Base-by-base conservation (phyloP, 2,113 vertebrate species). In the Tiliqua scincoides region DNA sequence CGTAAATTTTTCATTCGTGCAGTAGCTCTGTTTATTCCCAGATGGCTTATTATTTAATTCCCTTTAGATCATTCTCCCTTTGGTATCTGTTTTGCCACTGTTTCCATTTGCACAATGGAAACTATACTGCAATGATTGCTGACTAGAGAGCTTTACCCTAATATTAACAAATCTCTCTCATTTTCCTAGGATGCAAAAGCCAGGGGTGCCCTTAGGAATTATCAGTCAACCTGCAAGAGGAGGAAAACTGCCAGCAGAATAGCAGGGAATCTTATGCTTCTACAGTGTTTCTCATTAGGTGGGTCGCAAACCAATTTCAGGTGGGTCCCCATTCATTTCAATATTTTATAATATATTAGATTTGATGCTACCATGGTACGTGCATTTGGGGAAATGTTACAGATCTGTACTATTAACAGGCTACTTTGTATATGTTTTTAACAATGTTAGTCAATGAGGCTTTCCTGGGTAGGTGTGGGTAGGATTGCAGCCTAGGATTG, bases 141-240 rank as follows among this genome's bases (percentile, higher is more conserved):
- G 30, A 76, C 27, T 68, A 40, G 43, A 52, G 27, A 48, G 6
- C 30, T 73, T 70, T 83, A 48, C 89, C 84, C 81, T 54, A n/a
- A 32, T 2, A 20, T 85, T 77, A 87, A 75, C 75, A 30, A 86
- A 71, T 70, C 0, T 0, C n/a, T 91, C 87, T 87, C 0, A 1
- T 91, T 91, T 90, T 88, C 90, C 0, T 3, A 52, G 30, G 87
- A 86, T 93, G 59, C 83, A 89, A 40, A 65, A 85, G 78, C 79
- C 43, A 76, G 63, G 40, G 52, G 17, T 23, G 37, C 4, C 80
- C 67, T 70, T 70, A 37, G 67, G 48, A 82, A 57, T 6, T 52
- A 43, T 30, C 20, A 82, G n/a, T 54, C 43, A 48, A 57, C 30
- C 37, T 61, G 52, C 12, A 72, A 25, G 35, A 23, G 52, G 32